Evolutionary conservation across 1,140 invertebrate genomes (phyloP), one percentile per base, ranked within the genome.

Genomic region (Bombus pascuorum): DNA sequence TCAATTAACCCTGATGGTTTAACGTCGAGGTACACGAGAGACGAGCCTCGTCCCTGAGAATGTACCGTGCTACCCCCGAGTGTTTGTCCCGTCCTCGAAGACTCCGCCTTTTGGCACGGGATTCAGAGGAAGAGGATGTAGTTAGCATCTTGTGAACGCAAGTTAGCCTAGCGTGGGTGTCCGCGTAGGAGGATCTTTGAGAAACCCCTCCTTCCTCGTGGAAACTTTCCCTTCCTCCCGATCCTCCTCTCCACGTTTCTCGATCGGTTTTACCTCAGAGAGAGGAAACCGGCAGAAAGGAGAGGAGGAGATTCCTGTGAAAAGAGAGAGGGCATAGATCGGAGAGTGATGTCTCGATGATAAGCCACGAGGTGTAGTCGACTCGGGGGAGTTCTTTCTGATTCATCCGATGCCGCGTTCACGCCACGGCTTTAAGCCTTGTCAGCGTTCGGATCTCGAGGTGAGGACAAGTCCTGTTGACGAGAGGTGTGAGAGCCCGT

Each of bases 331-430:
- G 59, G 75, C 39, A 86, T 10, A n/a, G 62, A 85, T 73, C 79
- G 91, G 90, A 92, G 92, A 94, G 92, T 92, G 92, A 94, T 92
- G 94, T 87, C 86, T 86, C 92, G 93, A 93, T 94, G 94, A 94
- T 94, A 94, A 94, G 93, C 83, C 74, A 72, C 85, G 83, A 88
- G 89, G 86, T 85, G 83, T 93, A 93, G 93, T 93, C 90, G 79
- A 89, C 87, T 81, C 87, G 84, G 84, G 86, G 80, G 80, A 90
- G 86, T 90, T 90, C 86, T 90, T 90, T 90, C 88, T 79, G 89
- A 90, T 90, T 90, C 88, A 90, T 86, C 86, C 86, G 83, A 82
- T 86, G 75, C 59, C 77, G 86, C 84, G 84, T 75, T 65, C 74
- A 37, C 44, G 59, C 62, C 77, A 34, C 78, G 78, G 72, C 76